Evolutionary conservation across 2,888 invertebrate genomes (phyloP), one percentile per base, ranked within the genome.

Genomic region (Diachrysia chrysitis): DNA sequence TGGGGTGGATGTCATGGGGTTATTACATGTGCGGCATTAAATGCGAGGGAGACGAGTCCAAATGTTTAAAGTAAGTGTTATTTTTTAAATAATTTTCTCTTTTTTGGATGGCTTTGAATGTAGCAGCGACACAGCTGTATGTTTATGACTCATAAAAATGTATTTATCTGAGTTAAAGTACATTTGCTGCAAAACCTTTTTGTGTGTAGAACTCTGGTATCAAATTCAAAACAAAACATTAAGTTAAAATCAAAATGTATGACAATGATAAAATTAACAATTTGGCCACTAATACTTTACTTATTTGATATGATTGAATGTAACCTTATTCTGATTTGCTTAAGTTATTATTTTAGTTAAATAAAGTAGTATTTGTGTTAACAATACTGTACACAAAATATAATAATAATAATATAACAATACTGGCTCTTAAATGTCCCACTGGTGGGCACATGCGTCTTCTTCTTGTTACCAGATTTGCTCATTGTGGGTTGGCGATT

Each of bases 1-100:
- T 97, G 97, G 97, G 97, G 16, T 97, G 97, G 97, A 96, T 97
- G 95, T 96, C 97, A 1, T 97, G 97, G 97, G 96, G 97, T 59
- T 95, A 97, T 82, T 97, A 96, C 83, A 93, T 96, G 86, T 97
- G 97, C 82, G 94, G 95, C 58, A 93, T 90, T 0, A 94, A 97
- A 83, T 97, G 97, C 85, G 90, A 92, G 17, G 88, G 91, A n/a
- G 92, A 96, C 82, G 96, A 96, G 0, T 91, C 95, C 23, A 96
- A 96, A 84, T 97, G 97, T 85, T 95, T 97, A 29, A 94, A 96
- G 97, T 97, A 91, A 89, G 92, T 85, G 32, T 57, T 63, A 10
- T 56, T 67, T 64, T 51, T 32, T 7, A 23, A 55, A 25, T 54
- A 58, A 61, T 57, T 55, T 66, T 21, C 19, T 35, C 7, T 12